Evolutionary conservation across 2,113 vertebrate genomes (phyloP).

Genomic region (Tragelaphus imberbis): DNA sequence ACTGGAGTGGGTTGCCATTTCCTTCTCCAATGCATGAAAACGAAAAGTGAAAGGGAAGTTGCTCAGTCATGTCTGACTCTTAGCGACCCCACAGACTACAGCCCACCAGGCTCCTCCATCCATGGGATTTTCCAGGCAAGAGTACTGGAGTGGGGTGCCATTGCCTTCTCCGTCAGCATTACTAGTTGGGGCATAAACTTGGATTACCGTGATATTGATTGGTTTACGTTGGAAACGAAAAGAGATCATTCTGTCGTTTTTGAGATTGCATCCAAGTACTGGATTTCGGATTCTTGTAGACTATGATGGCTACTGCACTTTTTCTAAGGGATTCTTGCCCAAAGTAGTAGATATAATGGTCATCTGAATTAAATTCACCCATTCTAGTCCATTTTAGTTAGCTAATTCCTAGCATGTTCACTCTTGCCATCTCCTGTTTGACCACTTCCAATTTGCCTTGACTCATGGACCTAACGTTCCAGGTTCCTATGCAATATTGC

Average conservation of each 20-base stretch:
- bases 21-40: too few species aligned
- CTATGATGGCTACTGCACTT: not conserved
- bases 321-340: not conserved
- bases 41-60: too few species aligned
- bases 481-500: not conserved
- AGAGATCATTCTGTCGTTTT: not conserved
- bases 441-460: not conserved
- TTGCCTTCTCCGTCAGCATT: not conserved
- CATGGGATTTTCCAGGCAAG: too few species aligned
- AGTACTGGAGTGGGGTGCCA: too few species aligned
- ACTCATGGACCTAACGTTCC: not conserved
- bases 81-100: too few species aligned
- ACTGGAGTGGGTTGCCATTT: too few species aligned
- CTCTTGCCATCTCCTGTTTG: not conserved
- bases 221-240: not conserved
- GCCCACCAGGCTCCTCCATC: too few species aligned
- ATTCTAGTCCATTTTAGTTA: not conserved
- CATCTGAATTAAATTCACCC: not conserved
- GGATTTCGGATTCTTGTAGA: not conserved
- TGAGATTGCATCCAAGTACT: not conserved
- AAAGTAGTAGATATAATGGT: not conserved
- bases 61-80: too few species aligned
- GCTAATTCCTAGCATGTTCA: not conserved
- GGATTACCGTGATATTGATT: not conserved
- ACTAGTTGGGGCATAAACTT: not conserved